phyloP scores from a whole-genome alignment of 1,140 invertebrate genomes.

The Anastrepha ludens region DNA sequence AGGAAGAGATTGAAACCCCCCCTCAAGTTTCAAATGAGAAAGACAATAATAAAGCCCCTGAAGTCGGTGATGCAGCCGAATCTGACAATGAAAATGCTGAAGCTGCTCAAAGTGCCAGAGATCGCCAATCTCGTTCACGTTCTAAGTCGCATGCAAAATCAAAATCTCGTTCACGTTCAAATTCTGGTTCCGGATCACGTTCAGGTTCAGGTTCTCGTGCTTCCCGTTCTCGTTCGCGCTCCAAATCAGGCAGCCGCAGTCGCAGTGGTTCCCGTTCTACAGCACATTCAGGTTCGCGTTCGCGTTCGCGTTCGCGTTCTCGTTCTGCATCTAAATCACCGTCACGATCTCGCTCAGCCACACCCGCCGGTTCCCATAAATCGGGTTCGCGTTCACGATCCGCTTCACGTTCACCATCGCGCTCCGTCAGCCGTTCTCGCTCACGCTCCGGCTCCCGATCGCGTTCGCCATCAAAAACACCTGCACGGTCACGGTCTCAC shows the following conservation, averaged over 20 bases:
- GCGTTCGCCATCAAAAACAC: constrained; percentile 59
- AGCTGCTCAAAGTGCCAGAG: constrained; percentile 66
- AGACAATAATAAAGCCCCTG: constrained; percentile 66
- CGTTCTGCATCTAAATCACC: constrained; percentile 73
- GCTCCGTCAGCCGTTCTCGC: constrained; percentile 64
- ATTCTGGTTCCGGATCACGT: constrained; percentile 63
- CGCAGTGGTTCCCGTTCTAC: constrained; percentile 68
- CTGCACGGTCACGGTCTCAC: constrained; percentile 53
- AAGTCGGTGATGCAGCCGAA: constrained; percentile 63
- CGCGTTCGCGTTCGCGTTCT: constrained; percentile 69
- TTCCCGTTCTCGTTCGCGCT: constrained; percentile 68
- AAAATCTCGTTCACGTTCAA: constrained; percentile 61
- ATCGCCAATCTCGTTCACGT: constrained; percentile 69
- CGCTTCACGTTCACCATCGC: constrained; percentile 59
- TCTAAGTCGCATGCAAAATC: constrained; percentile 62
- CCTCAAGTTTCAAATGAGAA: constrained; percentile 66
- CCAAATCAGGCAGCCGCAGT: constrained; percentile 63
- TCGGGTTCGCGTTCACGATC: constrained; percentile 57
- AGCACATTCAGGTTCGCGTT: constrained; percentile 69
- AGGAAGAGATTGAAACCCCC: constrained; percentile 76
- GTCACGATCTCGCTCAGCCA: constrained; percentile 64
- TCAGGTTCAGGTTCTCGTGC: constrained; percentile 64
- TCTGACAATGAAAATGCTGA: constrained; percentile 69
- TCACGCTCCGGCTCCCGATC: constrained; percentile 65
- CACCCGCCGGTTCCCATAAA: constrained; percentile 68